phyloP scores from a whole-genome alignment of 2,888 invertebrate species.

The Germaria angustata region DNA sequence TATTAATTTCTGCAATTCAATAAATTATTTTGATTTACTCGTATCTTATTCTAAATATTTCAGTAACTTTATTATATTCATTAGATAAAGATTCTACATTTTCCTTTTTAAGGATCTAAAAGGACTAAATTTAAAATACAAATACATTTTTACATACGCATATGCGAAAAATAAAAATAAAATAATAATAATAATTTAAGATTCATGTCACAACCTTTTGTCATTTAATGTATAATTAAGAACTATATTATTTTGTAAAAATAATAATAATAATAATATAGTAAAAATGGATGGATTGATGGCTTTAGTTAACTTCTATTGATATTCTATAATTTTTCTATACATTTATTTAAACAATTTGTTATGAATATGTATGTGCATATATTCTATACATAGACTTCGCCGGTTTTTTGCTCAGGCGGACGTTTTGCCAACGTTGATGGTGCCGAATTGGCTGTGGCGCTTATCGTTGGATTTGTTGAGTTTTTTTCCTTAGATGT shows the following conservation, averaged over 20 bases:
- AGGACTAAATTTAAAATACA: constrained; percentile 10
- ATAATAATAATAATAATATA: too few species aligned
- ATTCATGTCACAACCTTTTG: constrained; percentile 66
- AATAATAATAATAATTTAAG: constrained; percentile 60
- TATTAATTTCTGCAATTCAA: not conserved
- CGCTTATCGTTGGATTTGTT: not conserved
- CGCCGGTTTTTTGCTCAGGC: constrained; percentile 78
- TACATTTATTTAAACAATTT: constrained; percentile 9
- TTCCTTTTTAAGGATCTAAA: constrained; percentile 43
- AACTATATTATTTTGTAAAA: constrained; percentile 20
- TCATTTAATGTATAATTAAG: constrained; percentile 24
- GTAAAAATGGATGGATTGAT: constrained; percentile 39
- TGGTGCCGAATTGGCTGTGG: constrained; percentile 75
- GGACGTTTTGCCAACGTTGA: constrained; percentile 78
- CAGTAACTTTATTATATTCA: constrained; percentile 35
- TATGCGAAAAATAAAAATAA: constrained; percentile 9
- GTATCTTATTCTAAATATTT: constrained; percentile 24
- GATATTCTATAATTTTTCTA: not conserved
- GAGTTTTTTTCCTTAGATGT: constrained; percentile 37
- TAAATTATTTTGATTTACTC: not conserved
- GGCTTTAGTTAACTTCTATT: constrained; percentile 34
- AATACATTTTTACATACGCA: constrained; percentile 7
- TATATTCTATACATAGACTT: constrained; percentile 77
- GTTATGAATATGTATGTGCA: not conserved
- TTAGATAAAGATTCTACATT: constrained; percentile 8